Evolutionary conservation across 2,113 vertebrate species (phyloP), one percentile per base, ranked within the genome.

Genomic region (Rhinopomastus cyanomelas): DNA sequence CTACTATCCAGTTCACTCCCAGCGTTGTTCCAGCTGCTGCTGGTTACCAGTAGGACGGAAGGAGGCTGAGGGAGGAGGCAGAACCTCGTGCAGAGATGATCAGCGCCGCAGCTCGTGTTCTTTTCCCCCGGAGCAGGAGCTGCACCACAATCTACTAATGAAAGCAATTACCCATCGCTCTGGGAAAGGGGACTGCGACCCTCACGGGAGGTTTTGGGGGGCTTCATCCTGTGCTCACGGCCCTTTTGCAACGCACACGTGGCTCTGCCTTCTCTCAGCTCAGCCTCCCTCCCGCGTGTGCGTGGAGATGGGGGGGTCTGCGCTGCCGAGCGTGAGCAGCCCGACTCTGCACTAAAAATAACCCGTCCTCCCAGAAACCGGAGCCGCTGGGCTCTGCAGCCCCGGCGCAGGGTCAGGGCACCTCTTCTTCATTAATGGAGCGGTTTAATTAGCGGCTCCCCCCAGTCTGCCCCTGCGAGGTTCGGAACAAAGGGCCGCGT

Each of bases 301-400:
- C 11, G 39, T 15, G 15, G 39, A 42, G 39, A 42, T 11, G 39
- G 39, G 39, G 39, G 39, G 39, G 11, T 42, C 39, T 42, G 73
- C 8, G 89, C 92, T 55, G 62, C 6, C 49, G 9, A 44, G 67
- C 71, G 88, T 53, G 77, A 92, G 53, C 55, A 88, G 82, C 60
- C 51, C 67, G 53, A 82, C 56, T 56, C 76, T 60, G 83, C 25
- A 39, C 94, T 83, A 80, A 85, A 92, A 90, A 85, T 53, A 94
- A 72, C 75, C 59, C 6, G 2, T 27, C 53, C 67, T 36, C 34
- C 3, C 39, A 67, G 75, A 12, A 51, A 21, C 39, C 6, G 21
- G 49, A 61, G 75, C 94, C 67, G 90, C 93, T 91, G 88, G 64
- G 49, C 62, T 18, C 86, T 15, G 61, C 48, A n/a, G 85, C 73